Conservation (phyloP, 2,888 invertebrate genomes). For the Thysanoteuthis rhombus region DNA sequence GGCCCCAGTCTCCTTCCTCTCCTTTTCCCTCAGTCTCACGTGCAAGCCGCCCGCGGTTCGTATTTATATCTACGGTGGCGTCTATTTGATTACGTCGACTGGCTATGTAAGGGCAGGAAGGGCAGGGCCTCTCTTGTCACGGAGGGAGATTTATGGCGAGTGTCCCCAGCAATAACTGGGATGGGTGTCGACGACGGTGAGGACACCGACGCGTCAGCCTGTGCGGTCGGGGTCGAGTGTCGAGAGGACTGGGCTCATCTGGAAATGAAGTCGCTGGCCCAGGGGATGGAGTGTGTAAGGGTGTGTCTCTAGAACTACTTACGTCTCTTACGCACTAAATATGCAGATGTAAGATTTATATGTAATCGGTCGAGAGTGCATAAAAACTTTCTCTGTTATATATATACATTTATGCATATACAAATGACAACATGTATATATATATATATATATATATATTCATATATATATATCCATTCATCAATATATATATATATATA, state of each 20-base stretch:
- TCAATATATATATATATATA: too few relatives aligned
- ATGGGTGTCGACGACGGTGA: not conserved
- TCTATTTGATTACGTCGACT: constrained; percentile 12
- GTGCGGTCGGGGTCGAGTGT: not conserved
- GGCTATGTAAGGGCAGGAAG: not conserved
- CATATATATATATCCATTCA: too few relatives aligned
- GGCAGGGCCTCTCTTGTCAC: not conserved
- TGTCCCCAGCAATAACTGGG: not conserved
- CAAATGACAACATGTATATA: too few relatives aligned
- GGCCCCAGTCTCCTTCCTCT: too few relatives aligned
- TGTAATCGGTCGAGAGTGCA: not conserved
- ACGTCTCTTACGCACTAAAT: not conserved
- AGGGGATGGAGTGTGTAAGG: too few relatives aligned
- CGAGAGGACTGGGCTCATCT: not conserved
- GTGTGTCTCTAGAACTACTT: not conserved
- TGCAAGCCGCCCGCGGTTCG: not conserved
- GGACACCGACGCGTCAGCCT: not conserved
- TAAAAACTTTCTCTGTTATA: not conserved
- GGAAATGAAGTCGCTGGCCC: not conserved
- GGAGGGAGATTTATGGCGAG: not conserved
- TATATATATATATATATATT: too few relatives aligned
- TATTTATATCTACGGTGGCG: constrained; percentile 12
- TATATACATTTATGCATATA: too few relatives aligned
- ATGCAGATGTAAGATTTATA: not conserved
- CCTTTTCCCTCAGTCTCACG: not conserved